phyloP scores from a whole-genome alignment of 2,113 vertebrate genomes.

The Xiphophorus hellerii region DNA sequence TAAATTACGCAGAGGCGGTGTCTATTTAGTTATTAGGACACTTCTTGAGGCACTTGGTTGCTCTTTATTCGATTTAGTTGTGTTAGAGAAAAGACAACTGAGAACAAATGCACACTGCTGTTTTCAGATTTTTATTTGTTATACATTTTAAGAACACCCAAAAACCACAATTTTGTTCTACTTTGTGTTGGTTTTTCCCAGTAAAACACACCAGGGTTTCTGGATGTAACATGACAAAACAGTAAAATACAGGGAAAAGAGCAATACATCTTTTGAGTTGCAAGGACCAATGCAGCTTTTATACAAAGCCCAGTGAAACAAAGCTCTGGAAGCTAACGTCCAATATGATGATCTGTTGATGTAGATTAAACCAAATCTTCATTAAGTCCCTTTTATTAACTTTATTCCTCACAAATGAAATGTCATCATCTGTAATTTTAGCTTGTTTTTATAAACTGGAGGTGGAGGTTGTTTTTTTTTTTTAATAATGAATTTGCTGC shows the following conservation, averaged over 20 bases:
- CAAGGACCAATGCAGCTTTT: conserved; percentile 6
- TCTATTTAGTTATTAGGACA: too few species aligned
- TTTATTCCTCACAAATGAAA: conserved; percentile 56
- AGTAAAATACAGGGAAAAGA: neutral
- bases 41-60: too few species aligned
- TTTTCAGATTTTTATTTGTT: too few species aligned
- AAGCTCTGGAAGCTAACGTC: conserved; percentile 11
- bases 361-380: conserved; percentile 64
- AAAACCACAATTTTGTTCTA: too few species aligned
- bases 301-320: neutral
- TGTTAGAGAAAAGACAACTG: too few species aligned
- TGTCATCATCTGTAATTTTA: conserved; percentile 56
- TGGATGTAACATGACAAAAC: too few species aligned
- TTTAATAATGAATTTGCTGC: conserved; percentile 18
- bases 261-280: conserved; percentile 1
- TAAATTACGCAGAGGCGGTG: too few species aligned
- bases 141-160: too few species aligned
- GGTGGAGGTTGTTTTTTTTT: conserved; percentile 21
- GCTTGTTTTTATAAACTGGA: conserved; percentile 66
- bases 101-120: too few species aligned
- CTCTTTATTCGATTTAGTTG: too few species aligned
- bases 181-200: too few species aligned
- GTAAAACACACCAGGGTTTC: neutral
- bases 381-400: conserved; percentile 69
- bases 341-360: conserved; percentile 55